A percentile compares a stretch with the other conserved stretches of the same genome.
phyloP scores from a whole-genome alignment of 2,113 vertebrate genomes.

The Parotia lawesii region DNA sequence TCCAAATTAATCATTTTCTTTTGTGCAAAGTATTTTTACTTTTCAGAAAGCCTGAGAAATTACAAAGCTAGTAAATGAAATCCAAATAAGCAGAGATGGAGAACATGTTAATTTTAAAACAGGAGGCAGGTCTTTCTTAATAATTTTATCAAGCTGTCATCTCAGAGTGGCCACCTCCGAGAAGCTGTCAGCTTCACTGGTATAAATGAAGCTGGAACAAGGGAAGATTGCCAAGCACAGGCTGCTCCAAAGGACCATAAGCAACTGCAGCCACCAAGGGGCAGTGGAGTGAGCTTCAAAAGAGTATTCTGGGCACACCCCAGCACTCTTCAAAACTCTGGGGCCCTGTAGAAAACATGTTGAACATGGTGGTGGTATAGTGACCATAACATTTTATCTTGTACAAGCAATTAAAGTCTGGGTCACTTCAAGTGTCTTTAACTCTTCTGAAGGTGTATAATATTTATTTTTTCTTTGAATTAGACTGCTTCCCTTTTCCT shows the following conservation, averaged over 20 bases:
- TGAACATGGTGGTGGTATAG: not conserved
- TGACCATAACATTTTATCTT: not conserved
- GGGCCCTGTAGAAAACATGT: not conserved
- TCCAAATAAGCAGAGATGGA: not conserved
- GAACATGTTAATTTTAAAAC: not conserved
- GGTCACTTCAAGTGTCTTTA: not conserved
- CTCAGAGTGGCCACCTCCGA: slow-evolving; percentile 4
- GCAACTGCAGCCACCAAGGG: not conserved
- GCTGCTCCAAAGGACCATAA: not conserved
- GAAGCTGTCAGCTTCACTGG: not conserved
- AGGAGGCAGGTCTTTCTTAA: not conserved
- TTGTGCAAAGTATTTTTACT: not conserved
- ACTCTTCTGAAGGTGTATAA: not conserved
- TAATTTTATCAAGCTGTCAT: slow-evolving; percentile 40
- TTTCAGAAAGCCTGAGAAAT: slow-evolving; percentile 22
- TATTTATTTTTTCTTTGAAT: not conserved
- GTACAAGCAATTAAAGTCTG: not conserved
- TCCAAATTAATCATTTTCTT: not conserved
- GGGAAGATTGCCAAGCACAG: not conserved
- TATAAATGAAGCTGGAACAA: slow-evolving; percentile 22
- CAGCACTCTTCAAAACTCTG: not conserved
- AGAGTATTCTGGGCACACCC: not conserved
- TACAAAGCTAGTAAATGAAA: not conserved
- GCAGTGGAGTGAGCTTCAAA: not conserved
- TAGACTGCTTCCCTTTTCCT: not conserved